Evolutionary conservation across 1,140 invertebrate species (phyloP).

Genomic region (Neodiprion virginianus): DNA sequence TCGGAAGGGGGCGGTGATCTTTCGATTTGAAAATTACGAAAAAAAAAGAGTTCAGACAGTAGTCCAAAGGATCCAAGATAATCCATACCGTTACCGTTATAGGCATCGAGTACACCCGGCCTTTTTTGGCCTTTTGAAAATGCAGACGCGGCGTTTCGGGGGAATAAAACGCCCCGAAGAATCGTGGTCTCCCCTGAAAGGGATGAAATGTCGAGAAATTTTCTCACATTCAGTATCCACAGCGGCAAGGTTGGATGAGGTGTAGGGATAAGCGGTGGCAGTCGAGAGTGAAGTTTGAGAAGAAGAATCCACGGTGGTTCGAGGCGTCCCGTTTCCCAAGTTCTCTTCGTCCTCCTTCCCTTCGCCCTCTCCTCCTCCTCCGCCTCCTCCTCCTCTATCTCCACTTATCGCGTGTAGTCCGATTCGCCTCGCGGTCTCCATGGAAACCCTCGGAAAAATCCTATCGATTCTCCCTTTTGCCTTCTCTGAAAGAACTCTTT

Average conservation of each 20-base stretch:
- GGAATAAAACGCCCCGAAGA: too few species aligned
- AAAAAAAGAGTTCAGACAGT: too few species aligned
- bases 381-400: conserved; percentile 1
- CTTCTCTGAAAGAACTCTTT: conserved; percentile 54
- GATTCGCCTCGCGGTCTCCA: conserved; percentile 59
- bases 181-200: too few species aligned
- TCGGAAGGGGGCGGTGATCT: too few species aligned
- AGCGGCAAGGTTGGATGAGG: background rate
- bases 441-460: conserved; percentile 61
- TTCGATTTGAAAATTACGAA: too few species aligned
- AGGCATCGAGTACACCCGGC: too few species aligned
- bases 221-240: background rate
- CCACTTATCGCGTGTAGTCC: conserved; percentile 48
- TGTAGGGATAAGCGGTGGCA: conserved; percentile 15
- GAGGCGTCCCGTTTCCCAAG: background rate
- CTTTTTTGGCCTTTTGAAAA: too few species aligned
- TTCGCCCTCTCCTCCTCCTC: conserved; percentile 10
- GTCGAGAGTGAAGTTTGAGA: conserved; percentile 1
- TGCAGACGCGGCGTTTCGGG: too few species aligned
- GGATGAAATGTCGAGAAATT: too few species aligned
- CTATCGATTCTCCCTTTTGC: conserved; percentile 63
- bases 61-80: too few species aligned
- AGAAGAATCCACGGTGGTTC: conserved; percentile 1
- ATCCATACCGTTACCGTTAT: too few species aligned
- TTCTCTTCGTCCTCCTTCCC: conserved; percentile 9